Evolutionary conservation across 2,113 vertebrate species (phyloP).

Genomic region (Dermatemys mawii): DNA sequence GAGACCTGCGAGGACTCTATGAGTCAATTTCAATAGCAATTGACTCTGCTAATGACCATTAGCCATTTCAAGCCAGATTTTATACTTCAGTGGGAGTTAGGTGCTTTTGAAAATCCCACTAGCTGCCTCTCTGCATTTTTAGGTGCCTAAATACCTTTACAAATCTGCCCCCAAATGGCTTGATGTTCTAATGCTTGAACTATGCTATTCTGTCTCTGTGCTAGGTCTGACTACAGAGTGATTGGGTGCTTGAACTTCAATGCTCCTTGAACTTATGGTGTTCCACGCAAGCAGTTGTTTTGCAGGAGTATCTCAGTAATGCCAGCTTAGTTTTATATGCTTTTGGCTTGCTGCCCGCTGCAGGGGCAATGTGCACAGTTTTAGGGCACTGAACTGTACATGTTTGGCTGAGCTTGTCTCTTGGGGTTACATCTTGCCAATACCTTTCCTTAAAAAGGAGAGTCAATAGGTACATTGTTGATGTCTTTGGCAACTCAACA

Average conservation of each 20-base stretch:
- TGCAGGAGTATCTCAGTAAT: neutral
- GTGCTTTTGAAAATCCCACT: neutral
- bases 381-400: neutral
- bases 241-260: neutral
- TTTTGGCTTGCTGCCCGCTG: neutral
- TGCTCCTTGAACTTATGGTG: neutral
- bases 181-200: neutral
- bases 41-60: neutral
- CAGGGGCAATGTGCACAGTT: neutral
- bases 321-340: neutral
- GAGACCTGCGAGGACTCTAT: neutral
- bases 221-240: neutral
- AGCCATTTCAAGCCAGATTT: neutral
- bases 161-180: neutral
- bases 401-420: neutral
- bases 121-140: neutral
- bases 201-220: fast-evolving
- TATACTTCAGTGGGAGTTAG: neutral
- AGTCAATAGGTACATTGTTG: neutral
- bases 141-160: neutral
- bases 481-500: neutral
- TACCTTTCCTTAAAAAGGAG: neutral
- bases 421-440: neutral
- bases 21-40: too few species aligned
- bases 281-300: neutral